Percentiles rank a stretch among this genome's conserved stretches.
These are phyloP conservation scores for Lypha dubia DNA, from an alignment of 2,888 invertebrate species.

Conservation along the genomic window DNA sequence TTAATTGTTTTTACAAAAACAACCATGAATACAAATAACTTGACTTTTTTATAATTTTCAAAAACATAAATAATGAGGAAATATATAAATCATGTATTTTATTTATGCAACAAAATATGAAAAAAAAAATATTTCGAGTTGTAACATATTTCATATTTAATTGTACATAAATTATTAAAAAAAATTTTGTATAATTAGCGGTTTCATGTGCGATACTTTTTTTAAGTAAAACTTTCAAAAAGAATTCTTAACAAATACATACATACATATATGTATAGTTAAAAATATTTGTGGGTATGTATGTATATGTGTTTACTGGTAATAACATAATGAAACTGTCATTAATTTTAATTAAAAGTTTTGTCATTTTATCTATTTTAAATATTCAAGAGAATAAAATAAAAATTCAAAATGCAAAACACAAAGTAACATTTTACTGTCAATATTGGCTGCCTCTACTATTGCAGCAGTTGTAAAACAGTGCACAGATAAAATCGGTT, in stretches of 20 bases:
- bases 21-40: too few relatives aligned
- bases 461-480: background rate
- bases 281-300: background rate
- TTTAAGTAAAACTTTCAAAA: background rate
- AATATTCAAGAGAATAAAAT: conserved; percentile 31
- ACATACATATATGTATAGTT: background rate
- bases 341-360: conserved; percentile 59
- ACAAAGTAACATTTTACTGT: conserved; percentile 8
- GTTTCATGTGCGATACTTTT: background rate
- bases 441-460: conserved; percentile 6
- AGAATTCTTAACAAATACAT: background rate
- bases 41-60: too few relatives aligned
- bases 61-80: too few relatives aligned
- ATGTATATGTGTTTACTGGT: conserved; percentile 7
- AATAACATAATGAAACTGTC: conserved; percentile 34
- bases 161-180: background rate
- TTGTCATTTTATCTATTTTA: conserved; percentile 23
- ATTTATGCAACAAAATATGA: background rate
- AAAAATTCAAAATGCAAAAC: background rate
- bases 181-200: conserved; percentile 7
- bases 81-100: too few relatives aligned
- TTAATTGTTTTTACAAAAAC: too few relatives aligned
- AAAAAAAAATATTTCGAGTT: background rate
- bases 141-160: background rate
- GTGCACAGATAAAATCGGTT: conserved; percentile 31